phyloP scores from a whole-genome alignment of 2,797 vertebrate species.

The Bovichtus diacanthus region DNA sequence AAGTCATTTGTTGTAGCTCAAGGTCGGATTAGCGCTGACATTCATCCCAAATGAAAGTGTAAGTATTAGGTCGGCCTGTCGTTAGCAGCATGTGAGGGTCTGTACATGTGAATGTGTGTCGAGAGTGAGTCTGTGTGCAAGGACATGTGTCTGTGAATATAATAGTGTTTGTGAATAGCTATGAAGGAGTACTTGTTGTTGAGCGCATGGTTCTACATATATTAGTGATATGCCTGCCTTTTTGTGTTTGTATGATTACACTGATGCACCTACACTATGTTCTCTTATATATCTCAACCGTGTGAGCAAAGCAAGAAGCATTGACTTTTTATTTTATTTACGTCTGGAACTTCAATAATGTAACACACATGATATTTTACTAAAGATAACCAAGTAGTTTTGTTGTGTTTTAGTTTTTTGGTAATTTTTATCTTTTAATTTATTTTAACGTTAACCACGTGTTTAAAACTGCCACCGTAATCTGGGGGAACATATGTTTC shows the following conservation, averaged over 20 bases:
- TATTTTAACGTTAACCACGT: too few relatives aligned
- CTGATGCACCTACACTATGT: background rate
- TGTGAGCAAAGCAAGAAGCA: accelerated
- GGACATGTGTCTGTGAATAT: background rate
- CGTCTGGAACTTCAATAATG: too few relatives aligned
- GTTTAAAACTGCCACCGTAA: too few relatives aligned
- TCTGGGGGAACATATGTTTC: too few relatives aligned
- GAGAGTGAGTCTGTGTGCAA: background rate
- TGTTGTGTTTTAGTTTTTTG: too few relatives aligned
- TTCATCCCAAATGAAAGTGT: constrained; percentile 76
- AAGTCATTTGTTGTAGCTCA: constrained; percentile 75
- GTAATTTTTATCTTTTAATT: too few relatives aligned
- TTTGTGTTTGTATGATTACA: background rate
- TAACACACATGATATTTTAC: too few relatives aligned
- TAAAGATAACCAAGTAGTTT: too few relatives aligned
- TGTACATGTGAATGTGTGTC: constrained; percentile 20
- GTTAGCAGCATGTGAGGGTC: constrained; percentile 25
- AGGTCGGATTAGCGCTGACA: constrained; percentile 70
- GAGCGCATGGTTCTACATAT: background rate
- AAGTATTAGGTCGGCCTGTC: constrained; percentile 62
- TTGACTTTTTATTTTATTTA: too few relatives aligned
- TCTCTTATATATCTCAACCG: background rate
- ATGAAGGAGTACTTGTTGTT: background rate
- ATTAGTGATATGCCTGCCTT: background rate
- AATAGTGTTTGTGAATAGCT: background rate